Percentiles rank a stretch among this genome's conserved stretches.
Evolutionary conservation across 2,113 vertebrate species (phyloP).

Genomic region (Platichthys flesus): DNA sequence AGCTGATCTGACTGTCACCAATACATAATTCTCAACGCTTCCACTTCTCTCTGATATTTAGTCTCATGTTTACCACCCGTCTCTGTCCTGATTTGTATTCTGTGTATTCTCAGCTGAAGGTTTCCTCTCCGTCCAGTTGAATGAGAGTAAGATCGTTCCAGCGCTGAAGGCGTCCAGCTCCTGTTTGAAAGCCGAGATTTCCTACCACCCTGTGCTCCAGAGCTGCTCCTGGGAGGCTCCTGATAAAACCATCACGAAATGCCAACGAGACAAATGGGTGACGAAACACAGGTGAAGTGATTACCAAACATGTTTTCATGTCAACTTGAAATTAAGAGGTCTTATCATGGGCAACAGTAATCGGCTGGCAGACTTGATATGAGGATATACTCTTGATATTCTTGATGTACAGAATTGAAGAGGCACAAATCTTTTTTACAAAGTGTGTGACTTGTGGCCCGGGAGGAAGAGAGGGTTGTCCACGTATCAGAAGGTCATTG

Average conservation of each 20-base stretch:
- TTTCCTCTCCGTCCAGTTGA: constrained; percentile 84
- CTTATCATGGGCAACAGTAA: no score
- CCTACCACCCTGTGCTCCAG: constrained; percentile 84
- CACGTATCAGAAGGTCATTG: no score
- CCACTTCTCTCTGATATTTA: background rate
- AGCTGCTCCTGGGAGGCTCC: constrained; percentile 85
- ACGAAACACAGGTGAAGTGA: constrained; percentile 62
- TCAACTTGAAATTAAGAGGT: background rate
- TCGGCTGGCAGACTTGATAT: background rate
- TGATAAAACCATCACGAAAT: constrained; percentile 36
- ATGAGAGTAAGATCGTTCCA: constrained; percentile 77
- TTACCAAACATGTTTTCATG: background rate
- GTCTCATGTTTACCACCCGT: background rate
- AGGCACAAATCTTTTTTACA: no score
- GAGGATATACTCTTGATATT: no score
- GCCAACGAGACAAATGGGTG: constrained; percentile 30
- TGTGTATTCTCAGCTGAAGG: constrained; percentile 80
- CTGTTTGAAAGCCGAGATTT: constrained; percentile 86
- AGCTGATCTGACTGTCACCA: background rate
- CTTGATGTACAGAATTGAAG: no score
- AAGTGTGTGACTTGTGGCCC: no score
- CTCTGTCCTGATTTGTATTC: constrained; percentile 8
- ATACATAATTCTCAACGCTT: background rate
- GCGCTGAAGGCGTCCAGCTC: constrained; percentile 68
- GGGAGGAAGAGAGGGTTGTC: no score